phyloP scores from a whole-genome alignment of 2,888 invertebrate genomes.

The Eristalinus sepulchralis region DNA sequence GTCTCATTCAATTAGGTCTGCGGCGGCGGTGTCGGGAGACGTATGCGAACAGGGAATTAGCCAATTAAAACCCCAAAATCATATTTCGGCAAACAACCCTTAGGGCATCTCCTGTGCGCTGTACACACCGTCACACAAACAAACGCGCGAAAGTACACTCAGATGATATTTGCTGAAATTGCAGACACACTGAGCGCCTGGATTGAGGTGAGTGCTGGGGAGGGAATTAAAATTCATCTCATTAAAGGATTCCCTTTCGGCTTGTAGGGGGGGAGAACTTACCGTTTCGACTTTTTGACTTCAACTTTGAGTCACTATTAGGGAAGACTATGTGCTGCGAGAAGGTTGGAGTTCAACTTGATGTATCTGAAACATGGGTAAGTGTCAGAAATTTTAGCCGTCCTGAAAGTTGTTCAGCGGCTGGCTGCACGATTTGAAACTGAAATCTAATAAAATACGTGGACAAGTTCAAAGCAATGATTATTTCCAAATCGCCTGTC shows the following conservation, averaged over 20 bases:
- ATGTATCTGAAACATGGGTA: too few species aligned
- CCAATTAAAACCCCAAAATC: constrained; percentile 47
- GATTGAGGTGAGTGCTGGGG: not conserved
- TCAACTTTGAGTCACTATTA: not conserved
- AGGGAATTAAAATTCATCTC: constrained; percentile 1
- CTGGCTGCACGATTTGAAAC: too few species aligned
- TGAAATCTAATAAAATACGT: too few species aligned
- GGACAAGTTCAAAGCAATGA: too few species aligned
- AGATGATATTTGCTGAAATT: too few species aligned
- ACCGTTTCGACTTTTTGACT: not conserved
- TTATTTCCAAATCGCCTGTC: too few species aligned
- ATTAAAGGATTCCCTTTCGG: not conserved
- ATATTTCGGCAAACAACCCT: constrained; percentile 12
- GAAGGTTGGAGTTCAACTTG: too few species aligned
- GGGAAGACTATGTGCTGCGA: not conserved
- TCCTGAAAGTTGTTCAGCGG: too few species aligned
- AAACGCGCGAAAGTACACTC: not conserved
- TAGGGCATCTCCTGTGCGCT: not conserved
- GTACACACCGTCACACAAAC: not conserved
- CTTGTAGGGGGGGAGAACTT: not conserved
- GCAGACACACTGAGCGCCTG: not conserved
- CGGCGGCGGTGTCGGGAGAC: not conserved
- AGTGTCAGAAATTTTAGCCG: too few species aligned
- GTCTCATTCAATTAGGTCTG: constrained; percentile 45
- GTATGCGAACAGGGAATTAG: constrained; percentile 21